Conservation (phyloP, 2,797 vertebrate species). For the Phalanger gymnotis region DNA sequence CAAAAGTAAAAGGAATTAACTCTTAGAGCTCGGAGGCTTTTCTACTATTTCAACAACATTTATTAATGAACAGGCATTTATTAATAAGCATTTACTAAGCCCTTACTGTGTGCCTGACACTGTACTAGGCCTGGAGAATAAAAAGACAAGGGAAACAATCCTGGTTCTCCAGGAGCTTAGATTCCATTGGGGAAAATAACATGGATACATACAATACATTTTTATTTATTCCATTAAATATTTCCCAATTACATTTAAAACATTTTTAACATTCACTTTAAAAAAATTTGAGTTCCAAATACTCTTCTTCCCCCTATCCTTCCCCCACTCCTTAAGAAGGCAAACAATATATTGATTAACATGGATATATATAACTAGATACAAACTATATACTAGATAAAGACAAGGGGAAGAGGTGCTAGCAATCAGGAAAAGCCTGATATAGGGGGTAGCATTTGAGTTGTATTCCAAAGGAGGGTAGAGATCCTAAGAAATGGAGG, state of each 20-base stretch:
- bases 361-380: not conserved
- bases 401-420: not conserved
- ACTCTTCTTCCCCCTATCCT: not conserved
- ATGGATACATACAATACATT: not conserved
- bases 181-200: not conserved
- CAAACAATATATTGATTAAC: not conserved
- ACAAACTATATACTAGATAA: not conserved
- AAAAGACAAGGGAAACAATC: not conserved
- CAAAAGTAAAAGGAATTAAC: not conserved
- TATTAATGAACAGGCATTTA: not conserved
- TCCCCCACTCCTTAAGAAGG: not conserved
- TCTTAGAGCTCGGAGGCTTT: not conserved
- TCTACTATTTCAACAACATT: not conserved
- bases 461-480: not conserved
- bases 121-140: not conserved
- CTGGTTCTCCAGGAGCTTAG: not conserved
- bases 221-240: not conserved
- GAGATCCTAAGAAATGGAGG: not conserved
- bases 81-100: not conserved
- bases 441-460: not conserved
- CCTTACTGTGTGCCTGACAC: not conserved
- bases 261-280: not conserved
- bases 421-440: not conserved
- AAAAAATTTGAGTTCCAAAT: not conserved
- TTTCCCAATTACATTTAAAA: not conserved